Conservation (phyloP, 2,113 vertebrate genomes). For the human (Homo sapiens) region GRCh38 chrX:17462501-17463000, state of each 20-base stretch:
- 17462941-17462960: background rate
- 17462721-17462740: background rate
- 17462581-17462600: too few species aligned
- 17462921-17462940: background rate
- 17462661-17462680: background rate
- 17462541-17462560: background rate
- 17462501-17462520: background rate
- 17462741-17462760: background rate
- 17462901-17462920: background rate
- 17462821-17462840: background rate
- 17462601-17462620: too few species aligned
- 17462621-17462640: background rate
- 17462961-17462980: background rate
- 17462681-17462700: background rate
- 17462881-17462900: background rate
- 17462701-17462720: background rate
- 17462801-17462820: conserved; percentile 2
- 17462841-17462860: background rate
- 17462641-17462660: conserved; percentile 19
- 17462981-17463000: background rate
- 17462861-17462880: background rate
- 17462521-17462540: background rate
- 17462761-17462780: background rate
- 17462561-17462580: background rate
- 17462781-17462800: conserved; percentile 10